Base-by-base conservation (phyloP, 2,888 invertebrate species). In the Ormyrus pomaceus region DNA sequence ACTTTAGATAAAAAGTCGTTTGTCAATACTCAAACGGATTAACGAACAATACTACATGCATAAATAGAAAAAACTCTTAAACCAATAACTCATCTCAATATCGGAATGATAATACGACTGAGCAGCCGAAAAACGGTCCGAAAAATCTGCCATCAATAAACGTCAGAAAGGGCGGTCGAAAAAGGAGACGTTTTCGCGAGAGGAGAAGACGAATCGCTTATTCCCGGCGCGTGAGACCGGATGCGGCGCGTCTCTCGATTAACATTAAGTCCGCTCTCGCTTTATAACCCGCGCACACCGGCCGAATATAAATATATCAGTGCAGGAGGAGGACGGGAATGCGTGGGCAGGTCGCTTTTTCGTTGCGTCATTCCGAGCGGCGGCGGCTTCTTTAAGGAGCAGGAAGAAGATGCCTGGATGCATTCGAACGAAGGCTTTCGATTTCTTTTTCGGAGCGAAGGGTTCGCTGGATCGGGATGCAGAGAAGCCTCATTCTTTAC, bases 221-320 rank as follows among this genome's bases (percentile, higher is more conserved):
- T 85, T 84, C 84, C 82, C 70, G n/a, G 82, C 83, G 80, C 85
- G 83, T 70, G 75, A 77, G 75, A 76, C 74, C 80, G 80, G 77
- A 77, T 82, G 80, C 80, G 19, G 19, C 19, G 19, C 19, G 2
- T 19, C 19, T 19, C 19, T 19, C 19, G 19, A 19, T 19, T 19
- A 19, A 19, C 19, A 19, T 19, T 19, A 19, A 19, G 19, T 19
- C 19, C 68, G 55, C 68, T 50, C 56, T 61, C 62, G 58, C 55
- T 59, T 13, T 34, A 51, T 66, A 10, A 8, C 51, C 19, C 19
- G 51, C 66, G 56, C 11, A 58, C 58, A 74, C 74, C 50, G 82
- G 66, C 77, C 78, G 84, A 84, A 84, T 83, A 77, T 80, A 75
- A 59, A 75, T 75, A 75, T 68, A 45, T 59, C 4, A 19, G 19